These are phyloP conservation scores for Prosopocoilus inquinatus DNA, from an alignment of 2,888 invertebrate species.

Conservation along the genomic window DNA sequence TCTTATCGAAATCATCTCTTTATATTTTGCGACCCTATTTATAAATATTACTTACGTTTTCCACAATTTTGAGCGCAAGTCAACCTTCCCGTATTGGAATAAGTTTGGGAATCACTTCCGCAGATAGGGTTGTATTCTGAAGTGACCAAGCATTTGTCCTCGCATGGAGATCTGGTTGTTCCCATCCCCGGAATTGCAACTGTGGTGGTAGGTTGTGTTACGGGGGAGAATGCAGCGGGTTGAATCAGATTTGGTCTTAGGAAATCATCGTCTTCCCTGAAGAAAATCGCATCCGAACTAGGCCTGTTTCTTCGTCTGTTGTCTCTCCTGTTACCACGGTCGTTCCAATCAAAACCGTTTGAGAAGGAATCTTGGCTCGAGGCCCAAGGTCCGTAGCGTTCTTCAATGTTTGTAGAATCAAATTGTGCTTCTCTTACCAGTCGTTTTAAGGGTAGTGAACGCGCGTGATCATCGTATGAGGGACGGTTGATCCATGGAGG, in stretches of 20 bases:
- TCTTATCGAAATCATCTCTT: neutral
- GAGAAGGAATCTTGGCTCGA: neutral
- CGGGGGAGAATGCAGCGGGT: neutral
- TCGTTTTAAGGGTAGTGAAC: too few relatives aligned
- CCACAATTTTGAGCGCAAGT: conserved; percentile 41
- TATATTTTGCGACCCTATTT: too few relatives aligned
- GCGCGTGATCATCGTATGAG: too few relatives aligned
- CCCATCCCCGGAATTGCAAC: conserved; percentile 37
- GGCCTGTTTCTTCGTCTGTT: neutral
- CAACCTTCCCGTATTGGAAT: conserved; percentile 35
- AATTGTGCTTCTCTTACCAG: too few relatives aligned
- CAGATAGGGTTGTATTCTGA: conserved; percentile 44
- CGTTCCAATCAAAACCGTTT: conserved; percentile 3
- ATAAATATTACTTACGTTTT: conserved; percentile 35
- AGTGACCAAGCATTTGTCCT: conserved; percentile 38
- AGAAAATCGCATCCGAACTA: conserved; percentile 5
- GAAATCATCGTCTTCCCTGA: conserved; percentile 1
- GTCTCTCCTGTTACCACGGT: neutral
- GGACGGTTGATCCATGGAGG: neutral
- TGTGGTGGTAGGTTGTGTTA: conserved; percentile 21
- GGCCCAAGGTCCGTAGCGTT: too few relatives aligned
- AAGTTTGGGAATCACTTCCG: conserved; percentile 40
- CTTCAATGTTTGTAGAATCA: too few relatives aligned
- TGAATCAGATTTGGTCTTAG: neutral
- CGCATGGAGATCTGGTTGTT: conserved; percentile 39